These are phyloP conservation scores for Cichlasoma orientale DNA, from an alignment of 2,797 vertebrate species.

Conservation along the genomic window DNA sequence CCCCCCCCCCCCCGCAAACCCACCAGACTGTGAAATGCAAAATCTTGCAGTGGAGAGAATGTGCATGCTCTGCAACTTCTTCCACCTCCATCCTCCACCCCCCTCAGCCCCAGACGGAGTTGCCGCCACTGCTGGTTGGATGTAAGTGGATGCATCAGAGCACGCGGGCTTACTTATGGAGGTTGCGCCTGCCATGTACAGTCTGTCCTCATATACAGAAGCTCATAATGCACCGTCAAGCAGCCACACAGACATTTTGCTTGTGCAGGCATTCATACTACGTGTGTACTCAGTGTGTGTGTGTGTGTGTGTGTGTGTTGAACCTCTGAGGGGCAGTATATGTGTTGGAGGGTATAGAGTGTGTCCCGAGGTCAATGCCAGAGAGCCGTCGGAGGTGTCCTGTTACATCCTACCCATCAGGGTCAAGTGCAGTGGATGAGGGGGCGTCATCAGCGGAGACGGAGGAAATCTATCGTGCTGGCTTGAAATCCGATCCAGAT, in stretches of 20 bases:
- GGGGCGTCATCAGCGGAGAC: neutral
- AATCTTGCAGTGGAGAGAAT: slow-evolving; percentile 69
- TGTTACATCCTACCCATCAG: slow-evolving; percentile 58
- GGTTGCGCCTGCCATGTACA: slow-evolving; percentile 7
- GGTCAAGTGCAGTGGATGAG: slow-evolving; percentile 56
- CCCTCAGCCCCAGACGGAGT: slow-evolving; percentile 24
- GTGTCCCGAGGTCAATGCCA: slow-evolving; percentile 63
- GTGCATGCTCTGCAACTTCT: slow-evolving; percentile 73
- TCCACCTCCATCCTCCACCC: slow-evolving; percentile 27
- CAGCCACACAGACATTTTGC: slow-evolving; percentile 41
- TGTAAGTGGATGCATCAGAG: slow-evolving; percentile 42
- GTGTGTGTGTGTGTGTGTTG: neutral
- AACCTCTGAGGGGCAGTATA: slow-evolving; percentile 45
- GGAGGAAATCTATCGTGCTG: neutral
- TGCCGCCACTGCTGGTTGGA: neutral
- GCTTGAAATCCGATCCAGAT: slow-evolving; percentile 1
- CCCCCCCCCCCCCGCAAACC: slow-evolving; percentile 14
- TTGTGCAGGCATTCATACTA: slow-evolving; percentile 43
- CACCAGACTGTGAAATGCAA: slow-evolving; percentile 74
- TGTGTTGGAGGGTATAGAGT: slow-evolving; percentile 41
- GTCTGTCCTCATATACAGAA: slow-evolving; percentile 45
- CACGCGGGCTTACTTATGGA: slow-evolving; percentile 14
- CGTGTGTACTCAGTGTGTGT: neutral
- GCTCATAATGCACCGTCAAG: slow-evolving; percentile 23
- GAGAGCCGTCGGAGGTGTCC: slow-evolving; percentile 55